phyloP scores from a whole-genome alignment of 2,888 invertebrate genomes.

The Papilio elwesi region DNA sequence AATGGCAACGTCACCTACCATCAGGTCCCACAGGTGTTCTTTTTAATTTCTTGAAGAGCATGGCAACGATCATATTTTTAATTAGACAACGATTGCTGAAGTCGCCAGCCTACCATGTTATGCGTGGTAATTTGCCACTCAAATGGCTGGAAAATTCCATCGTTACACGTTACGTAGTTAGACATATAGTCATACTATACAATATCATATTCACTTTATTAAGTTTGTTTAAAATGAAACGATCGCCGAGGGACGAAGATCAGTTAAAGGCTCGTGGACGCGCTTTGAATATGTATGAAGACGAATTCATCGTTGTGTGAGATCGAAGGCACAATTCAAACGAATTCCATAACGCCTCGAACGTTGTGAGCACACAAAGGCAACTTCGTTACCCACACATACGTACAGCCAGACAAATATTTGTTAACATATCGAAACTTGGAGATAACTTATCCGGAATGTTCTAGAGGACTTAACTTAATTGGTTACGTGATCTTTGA shows the following conservation, averaged over 20 bases:
- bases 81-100: no score
- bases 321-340: constrained; percentile 17
- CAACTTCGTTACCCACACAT: neutral
- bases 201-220: constrained; percentile 19
- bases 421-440: neutral
- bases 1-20: no score
- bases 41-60: no score
- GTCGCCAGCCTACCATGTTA: no score
- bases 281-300: constrained; percentile 28
- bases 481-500: no score
- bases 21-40: no score
- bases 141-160: neutral
- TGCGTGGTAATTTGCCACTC: neutral
- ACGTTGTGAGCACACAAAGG: constrained; percentile 5
- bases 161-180: neutral
- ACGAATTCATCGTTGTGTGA: constrained; percentile 25
- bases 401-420: neutral
- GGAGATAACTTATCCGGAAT: neutral
- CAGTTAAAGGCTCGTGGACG: neutral
- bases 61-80: no score
- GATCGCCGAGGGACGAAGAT: constrained; percentile 14
- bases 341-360: constrained; percentile 32
- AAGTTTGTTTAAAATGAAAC: constrained; percentile 18
- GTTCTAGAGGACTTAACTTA: neutral
- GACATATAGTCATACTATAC: constrained; percentile 8